phyloP scores from a whole-genome alignment of 2,113 vertebrate genomes.

The Todiramphus chloris region DNA sequence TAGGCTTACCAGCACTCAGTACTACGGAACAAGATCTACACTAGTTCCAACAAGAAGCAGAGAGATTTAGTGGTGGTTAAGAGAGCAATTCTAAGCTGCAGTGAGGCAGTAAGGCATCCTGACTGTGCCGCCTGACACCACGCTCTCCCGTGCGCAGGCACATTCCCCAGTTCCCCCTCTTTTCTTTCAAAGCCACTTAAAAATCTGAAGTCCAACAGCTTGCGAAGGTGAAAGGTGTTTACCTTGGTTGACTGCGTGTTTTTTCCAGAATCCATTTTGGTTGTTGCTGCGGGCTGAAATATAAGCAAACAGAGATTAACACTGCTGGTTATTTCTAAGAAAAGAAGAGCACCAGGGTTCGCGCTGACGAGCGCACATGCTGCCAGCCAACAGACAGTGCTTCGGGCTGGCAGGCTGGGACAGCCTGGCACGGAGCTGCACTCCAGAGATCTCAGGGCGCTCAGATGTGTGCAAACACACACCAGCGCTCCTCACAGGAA shows the following conservation, averaged over 20 bases:
- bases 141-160: too few relatives aligned
- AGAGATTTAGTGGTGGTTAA: not conserved
- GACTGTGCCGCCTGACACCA: too few relatives aligned
- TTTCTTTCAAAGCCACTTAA: not conserved
- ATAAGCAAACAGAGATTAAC: not conserved
- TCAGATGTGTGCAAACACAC: not conserved
- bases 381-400: fast-evolving
- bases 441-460: not conserved
- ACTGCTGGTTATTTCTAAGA: not conserved
- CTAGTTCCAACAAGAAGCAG: not conserved
- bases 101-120: not conserved
- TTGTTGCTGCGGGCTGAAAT: not conserved
- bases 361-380: not conserved
- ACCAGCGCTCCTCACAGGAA: fast-evolving
- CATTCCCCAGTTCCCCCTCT: not conserved
- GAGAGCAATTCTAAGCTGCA: not conserved
- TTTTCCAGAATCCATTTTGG: conserved; percentile 58
- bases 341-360: not conserved
- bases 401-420: not conserved
- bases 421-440: not conserved
- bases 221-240: not conserved
- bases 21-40: fast-evolving
- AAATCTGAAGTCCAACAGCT: not conserved
- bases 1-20: not conserved
- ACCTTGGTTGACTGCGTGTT: conserved; percentile 50